phyloP scores from a whole-genome alignment of 2,888 invertebrate genomes.

The Ryuthela nishihirai region DNA sequence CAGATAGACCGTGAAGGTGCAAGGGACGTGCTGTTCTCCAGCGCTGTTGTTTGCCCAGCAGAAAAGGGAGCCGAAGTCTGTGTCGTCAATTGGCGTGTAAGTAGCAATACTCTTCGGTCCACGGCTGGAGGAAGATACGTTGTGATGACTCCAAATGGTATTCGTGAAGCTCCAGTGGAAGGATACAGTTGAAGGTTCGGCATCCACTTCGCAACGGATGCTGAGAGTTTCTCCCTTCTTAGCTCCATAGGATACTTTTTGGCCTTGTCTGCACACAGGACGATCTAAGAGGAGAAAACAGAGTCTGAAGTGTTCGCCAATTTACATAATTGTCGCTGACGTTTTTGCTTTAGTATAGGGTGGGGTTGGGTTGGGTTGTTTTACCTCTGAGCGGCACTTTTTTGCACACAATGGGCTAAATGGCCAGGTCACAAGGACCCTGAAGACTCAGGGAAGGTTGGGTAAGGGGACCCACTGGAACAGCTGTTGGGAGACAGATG shows the following conservation, averaged over 20 bases:
- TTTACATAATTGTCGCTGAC: too few relatives aligned
- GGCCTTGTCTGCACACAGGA: slow-evolving; percentile 14
- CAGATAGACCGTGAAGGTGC: slow-evolving; percentile 43
- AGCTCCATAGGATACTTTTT: slow-evolving; percentile 23
- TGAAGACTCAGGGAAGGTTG: too few relatives aligned
- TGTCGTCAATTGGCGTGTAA: slow-evolving; percentile 41
- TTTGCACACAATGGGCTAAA: too few relatives aligned
- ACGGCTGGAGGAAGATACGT: slow-evolving; percentile 14
- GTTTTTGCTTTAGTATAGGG: too few relatives aligned
- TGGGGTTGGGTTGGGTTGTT: too few relatives aligned
- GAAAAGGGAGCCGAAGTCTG: slow-evolving; percentile 43
- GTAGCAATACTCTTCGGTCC: slow-evolving; percentile 33
- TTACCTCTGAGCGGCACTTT: too few relatives aligned
- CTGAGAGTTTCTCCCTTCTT: slow-evolving; percentile 13
- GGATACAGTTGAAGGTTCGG: slow-evolving; percentile 55
- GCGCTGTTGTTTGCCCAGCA: slow-evolving; percentile 44
- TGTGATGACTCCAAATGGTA: slow-evolving; percentile 10
- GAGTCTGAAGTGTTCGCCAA: too few relatives aligned
- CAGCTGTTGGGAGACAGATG: too few relatives aligned
- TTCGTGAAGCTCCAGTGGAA: slow-evolving; percentile 88
- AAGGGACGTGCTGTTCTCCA: slow-evolving; percentile 42
- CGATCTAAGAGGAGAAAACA: slow-evolving; percentile 20
- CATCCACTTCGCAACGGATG: slow-evolving; percentile 40
- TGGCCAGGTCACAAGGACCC: too few relatives aligned
- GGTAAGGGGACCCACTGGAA: too few relatives aligned